A percentile compares a stretch with the other conserved stretches of the same genome.
Conservation (phyloP, 2,797 vertebrate species). For the Eupleurogrammus muticus region DNA sequence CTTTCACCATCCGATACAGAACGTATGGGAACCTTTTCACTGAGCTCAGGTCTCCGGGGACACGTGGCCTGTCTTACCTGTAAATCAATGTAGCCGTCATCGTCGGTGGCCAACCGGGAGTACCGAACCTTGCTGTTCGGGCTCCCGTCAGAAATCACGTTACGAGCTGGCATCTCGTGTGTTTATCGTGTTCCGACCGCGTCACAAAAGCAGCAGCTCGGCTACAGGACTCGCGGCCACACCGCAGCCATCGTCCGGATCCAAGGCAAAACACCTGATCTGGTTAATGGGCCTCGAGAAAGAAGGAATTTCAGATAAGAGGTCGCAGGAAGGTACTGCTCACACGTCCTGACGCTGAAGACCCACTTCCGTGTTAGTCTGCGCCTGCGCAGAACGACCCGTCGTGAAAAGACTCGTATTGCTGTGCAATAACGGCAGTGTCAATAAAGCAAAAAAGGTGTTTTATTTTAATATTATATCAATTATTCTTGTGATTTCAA, state of each 20-base stretch:
- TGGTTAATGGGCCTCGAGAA: accelerated
- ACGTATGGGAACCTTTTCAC: background rate
- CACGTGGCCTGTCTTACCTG: slow-evolving; percentile 80
- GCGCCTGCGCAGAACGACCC: slow-evolving; percentile 48
- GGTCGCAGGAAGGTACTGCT: background rate
- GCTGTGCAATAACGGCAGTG: no score
- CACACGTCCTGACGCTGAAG: accelerated
- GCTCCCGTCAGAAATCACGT: slow-evolving; percentile 81
- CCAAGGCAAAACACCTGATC: background rate
- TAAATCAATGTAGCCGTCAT: slow-evolving; percentile 96
- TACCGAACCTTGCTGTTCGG: slow-evolving; percentile 91
- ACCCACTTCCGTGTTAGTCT: slow-evolving; percentile 54
- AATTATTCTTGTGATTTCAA: no score
- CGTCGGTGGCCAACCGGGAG: slow-evolving; percentile 91
- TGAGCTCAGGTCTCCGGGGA: no score
- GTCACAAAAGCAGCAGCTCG: background rate
- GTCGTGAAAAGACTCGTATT: no score
- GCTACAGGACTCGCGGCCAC: slow-evolving; percentile 12
- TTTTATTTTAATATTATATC: no score
- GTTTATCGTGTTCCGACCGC: slow-evolving; percentile 11
- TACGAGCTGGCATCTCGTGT: slow-evolving; percentile 89
- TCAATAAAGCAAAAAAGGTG: no score
- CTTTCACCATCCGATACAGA: background rate
- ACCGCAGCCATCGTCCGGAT: background rate
- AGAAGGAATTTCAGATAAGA: background rate